Evolutionary conservation across 2,113 vertebrate species (phyloP), one percentile per base, ranked within the genome.

Genomic region (Sturnus vulgaris): DNA sequence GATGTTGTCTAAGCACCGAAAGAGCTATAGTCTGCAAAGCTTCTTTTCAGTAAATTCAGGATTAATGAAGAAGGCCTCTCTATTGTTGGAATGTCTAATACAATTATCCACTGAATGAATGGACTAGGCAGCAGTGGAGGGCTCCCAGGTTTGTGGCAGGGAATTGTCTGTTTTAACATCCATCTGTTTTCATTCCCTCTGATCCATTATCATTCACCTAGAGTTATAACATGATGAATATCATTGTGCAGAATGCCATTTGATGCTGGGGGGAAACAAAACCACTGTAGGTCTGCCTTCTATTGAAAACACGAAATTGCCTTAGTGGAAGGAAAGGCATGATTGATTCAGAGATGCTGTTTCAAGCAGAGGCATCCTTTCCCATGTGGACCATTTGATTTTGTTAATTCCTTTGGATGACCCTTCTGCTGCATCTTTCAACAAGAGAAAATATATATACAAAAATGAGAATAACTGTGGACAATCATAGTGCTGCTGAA

Each of bases 161-260:
- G 95, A 97, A 96, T 86, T 96, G 95, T 90, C 96, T 97, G 94
- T 71, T 96, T 97, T 96, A 96, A 95, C 97, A 96, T 96, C 96
- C 93, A 94, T 97, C 97, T 96, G 93, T 96, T 97, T 97, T 96
- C 95, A 95, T 95, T 96, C 92, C 90, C 91, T 91, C 92, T 93
- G 93, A 97, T 97, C 96, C 83, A 96, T 97, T 97, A 96, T 95
- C 94, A 95, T 97, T 97, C 93, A 94, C 92, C 88, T 95, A 90
- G 95, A 97, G 96, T 96, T 97, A 95, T 93, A 97, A 96, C 96
- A 90, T 75, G 93, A 97, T 97, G 97, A 97, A 96, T 95, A 97
- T 96, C 92, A 93, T 94, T 95, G 96, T 93, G 91, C 6, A 0
- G 77, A 93, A 96, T 97, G 89, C 92, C 92, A 97, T 96, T 93